Conservation (phyloP, 2,888 invertebrate genomes). For the Pseudeuparius sepicola region DNA sequence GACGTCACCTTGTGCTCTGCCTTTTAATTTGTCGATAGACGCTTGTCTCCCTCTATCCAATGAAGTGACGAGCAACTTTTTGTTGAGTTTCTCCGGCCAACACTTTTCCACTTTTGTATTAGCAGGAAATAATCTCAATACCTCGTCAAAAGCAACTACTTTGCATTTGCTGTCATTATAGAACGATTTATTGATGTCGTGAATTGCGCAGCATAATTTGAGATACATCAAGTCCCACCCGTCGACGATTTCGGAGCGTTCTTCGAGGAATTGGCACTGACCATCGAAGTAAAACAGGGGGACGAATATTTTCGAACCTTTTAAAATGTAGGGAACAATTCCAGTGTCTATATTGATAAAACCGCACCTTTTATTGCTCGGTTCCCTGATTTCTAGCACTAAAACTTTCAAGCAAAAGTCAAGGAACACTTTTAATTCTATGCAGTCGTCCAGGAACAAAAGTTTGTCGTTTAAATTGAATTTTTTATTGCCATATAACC, state of each 20-base stretch:
- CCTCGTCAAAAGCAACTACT: slow-evolving; percentile 14
- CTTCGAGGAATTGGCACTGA: slow-evolving; percentile 12
- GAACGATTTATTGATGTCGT: slow-evolving; percentile 10
- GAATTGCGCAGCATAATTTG: slow-evolving; percentile 17
- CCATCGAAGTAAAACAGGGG: slow-evolving; percentile 21
- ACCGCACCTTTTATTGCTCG: slow-evolving; percentile 13
- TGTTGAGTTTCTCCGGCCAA: slow-evolving; percentile 13
- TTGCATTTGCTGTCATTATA: slow-evolving; percentile 9
- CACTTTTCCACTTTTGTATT: slow-evolving; percentile 9
- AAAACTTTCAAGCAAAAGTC: too few species aligned
- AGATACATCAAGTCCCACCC: slow-evolving; percentile 15
- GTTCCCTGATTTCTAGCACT: background rate
- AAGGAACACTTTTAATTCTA: too few species aligned
- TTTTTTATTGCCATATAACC: slow-evolving; percentile 6
- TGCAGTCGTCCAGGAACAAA: slow-evolving; percentile 7
- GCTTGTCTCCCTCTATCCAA: too few species aligned
- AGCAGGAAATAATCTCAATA: slow-evolving; percentile 9
- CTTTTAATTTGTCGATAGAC: too few species aligned
- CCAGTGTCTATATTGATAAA: slow-evolving; percentile 15
- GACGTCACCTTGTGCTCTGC: too few species aligned
- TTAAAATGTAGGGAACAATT: slow-evolving; percentile 17
- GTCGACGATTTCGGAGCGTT: slow-evolving; percentile 12
- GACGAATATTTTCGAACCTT: slow-evolving; percentile 10
- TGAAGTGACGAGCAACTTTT: slow-evolving; percentile 4
- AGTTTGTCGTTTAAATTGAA: slow-evolving; percentile 13